phyloP scores from a whole-genome alignment of 23 tunicate species.

The Phallusia fumigata region DNA sequence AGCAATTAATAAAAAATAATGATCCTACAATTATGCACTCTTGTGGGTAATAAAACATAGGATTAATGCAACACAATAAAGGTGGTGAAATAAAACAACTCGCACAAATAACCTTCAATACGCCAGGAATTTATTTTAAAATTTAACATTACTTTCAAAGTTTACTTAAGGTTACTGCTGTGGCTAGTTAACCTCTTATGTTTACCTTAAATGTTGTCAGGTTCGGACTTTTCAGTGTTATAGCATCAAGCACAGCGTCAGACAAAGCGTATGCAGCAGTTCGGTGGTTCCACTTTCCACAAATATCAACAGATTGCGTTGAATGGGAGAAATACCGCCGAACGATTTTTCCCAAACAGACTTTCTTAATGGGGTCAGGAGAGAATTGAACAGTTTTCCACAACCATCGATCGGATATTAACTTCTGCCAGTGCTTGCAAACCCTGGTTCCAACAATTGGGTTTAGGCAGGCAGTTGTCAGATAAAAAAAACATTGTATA shows the following conservation, averaged over 20 bases:
- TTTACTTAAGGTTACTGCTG: no score
- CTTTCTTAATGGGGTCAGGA: constrained; percentile 48
- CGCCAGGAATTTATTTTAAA: no score
- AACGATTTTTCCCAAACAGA: constrained; percentile 32
- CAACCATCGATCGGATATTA: constrained; percentile 56
- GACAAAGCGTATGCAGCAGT: constrained; percentile 40
- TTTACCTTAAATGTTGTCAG: constrained; percentile 53
- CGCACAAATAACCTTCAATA: no score
- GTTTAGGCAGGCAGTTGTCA: no score
- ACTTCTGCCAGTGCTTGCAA: constrained; percentile 65
- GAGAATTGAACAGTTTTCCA: constrained; percentile 70
- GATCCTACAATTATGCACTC: no score
- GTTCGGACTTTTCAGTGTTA: constrained; percentile 47
- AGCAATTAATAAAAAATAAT: no score
- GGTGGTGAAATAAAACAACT: no score
- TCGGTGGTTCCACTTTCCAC: constrained; percentile 46
- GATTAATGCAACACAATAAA: no score
- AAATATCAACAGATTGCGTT: constrained; percentile 59
- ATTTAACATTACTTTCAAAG: no score
- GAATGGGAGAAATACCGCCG: constrained; percentile 56
- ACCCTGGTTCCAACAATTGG: constrained; percentile 40
- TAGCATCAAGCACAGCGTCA: constrained; percentile 23
- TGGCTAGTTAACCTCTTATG: no score
- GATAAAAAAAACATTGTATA: no score
- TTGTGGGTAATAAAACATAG: no score